Evolutionary conservation across 64 coral and sea anemone species (phyloP), one percentile per base, ranked within the genome.

Genomic region (Montipora sp.): DNA sequence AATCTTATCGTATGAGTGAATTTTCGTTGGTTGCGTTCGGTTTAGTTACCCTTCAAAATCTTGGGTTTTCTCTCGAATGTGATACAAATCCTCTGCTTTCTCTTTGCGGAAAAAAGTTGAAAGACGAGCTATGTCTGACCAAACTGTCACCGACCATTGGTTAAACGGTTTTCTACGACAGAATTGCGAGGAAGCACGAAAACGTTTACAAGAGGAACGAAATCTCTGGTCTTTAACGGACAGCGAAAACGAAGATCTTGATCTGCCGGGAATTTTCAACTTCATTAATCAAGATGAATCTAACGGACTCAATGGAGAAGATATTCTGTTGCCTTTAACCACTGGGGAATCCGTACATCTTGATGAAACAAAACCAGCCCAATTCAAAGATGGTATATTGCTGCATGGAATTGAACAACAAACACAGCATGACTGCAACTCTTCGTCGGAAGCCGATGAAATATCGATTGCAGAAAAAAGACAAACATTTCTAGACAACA

Each of bases 101-200:
- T 57, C 6, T 57, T 6, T 8, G 2, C 53, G 53, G 6, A 57
- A 57, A 57, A 11, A 57, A 4, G 10, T 8, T 57, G 6, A 57
- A 8, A 57, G 53, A 8, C 10, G 53, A 57, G 23, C 36, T 4
- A 71, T 49, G 15, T 50, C 18, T 21, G 65, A 85, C 11, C 82
- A 36, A 50, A 21, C 16, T 15, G 61, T 47, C 46, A 19, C 43
- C 46, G 82, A 85, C 6, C 63, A 85, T 22, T 85, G 82, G 82
- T 71, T 85, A 5, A 85, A 85, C 47, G 82, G 65, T 12, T 71
- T 85, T 85, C 82, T 85, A 5, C 82, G 65, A 72, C 44, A 69
- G 19, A 70, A 85, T 49, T 69, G 82, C 65, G 82, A 85, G 27
- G 61, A 85, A 22, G 82, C 63, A 50, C 15, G 82, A 67, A 85